A percentile compares a stretch with the other conserved stretches of the same genome.
Evolutionary conservation across 2,888 invertebrate species (phyloP).

Genomic region (Oscheius onirici): DNA sequence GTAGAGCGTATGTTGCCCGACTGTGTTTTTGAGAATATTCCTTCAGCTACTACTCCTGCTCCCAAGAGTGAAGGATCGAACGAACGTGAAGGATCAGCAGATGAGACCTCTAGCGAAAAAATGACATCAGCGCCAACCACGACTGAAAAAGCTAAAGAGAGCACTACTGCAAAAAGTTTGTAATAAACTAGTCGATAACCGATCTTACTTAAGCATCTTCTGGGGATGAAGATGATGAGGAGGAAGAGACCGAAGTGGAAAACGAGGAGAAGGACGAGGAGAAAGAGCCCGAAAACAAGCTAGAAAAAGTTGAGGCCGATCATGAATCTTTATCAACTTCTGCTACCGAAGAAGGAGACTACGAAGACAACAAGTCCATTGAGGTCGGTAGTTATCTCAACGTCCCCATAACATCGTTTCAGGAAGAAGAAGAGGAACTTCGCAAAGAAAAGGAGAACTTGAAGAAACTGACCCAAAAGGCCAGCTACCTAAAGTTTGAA

Average conservation of each 20-base stretch:
- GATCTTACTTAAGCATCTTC: neutral
- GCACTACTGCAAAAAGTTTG: neutral
- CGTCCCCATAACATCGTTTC: neutral
- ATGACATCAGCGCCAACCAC: neutral
- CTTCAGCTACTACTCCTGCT: neutral
- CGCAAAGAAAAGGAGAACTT: neutral
- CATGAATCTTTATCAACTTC: neutral
- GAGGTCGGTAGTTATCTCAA: neutral
- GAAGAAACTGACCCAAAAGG: slow-evolving; percentile 21
- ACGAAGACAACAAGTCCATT: slow-evolving; percentile 28
- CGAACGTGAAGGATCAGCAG: slow-evolving; percentile 10
- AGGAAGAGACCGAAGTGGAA: slow-evolving; percentile 2
- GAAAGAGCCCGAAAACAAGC: neutral
- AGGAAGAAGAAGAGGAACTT: slow-evolving; percentile 22
- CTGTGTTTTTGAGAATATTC: neutral
- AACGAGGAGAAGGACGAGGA: slow-evolving; percentile 3
- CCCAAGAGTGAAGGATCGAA: neutral
- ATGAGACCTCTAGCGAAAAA: slow-evolving; percentile 3
- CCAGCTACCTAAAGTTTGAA: slow-evolving; percentile 28
- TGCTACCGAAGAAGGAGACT: slow-evolving; percentile 7
- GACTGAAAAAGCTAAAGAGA: slow-evolving; percentile 1
- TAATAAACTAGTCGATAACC: neutral
- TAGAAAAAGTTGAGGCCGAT: slow-evolving; percentile 24
- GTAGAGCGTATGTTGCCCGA: slow-evolving; percentile 12
- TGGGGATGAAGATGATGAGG: slow-evolving; percentile 11